Evolutionary conservation across 2,888 invertebrate genomes (phyloP).

Genomic region (Ceraclea dissimilis): DNA sequence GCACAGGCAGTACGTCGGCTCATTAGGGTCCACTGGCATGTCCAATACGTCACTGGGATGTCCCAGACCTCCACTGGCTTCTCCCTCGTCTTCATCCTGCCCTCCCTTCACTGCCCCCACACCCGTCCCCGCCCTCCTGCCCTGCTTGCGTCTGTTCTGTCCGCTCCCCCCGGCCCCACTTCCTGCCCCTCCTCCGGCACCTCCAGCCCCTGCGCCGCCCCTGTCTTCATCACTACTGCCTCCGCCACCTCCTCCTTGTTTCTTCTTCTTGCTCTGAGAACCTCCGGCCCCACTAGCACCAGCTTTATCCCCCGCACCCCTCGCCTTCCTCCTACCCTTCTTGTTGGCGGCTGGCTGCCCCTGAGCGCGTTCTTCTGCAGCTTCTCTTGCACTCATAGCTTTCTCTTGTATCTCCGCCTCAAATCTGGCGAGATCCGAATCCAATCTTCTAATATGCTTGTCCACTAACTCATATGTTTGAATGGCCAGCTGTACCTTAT

Average conservation of each 20-base stretch:
- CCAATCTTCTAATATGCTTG: constrained; percentile 91
- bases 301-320: constrained; percentile 39
- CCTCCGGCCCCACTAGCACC: constrained; percentile 25
- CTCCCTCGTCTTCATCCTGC: constrained; percentile 33
- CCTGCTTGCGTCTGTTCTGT: constrained; percentile 37
- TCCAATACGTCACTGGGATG: constrained; percentile 86
- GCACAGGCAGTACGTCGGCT: constrained; percentile 96
- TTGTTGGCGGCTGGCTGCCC: constrained; percentile 42
- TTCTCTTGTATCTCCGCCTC: constrained; percentile 97
- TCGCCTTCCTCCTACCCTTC: constrained; percentile 45
- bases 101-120: constrained; percentile 16
- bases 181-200: constrained; percentile 32
- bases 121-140: constrained; percentile 16
- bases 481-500: constrained; percentile 94
- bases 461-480: constrained; percentile 98
- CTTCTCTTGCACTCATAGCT: constrained; percentile 37
- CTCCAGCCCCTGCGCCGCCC: constrained; percentile 31
- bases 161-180: constrained; percentile 40
- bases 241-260: constrained; percentile 39
- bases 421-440: constrained; percentile 92
- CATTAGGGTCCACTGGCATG: constrained; percentile 94
- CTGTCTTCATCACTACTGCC: constrained; percentile 36
- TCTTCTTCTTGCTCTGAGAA: constrained; percentile 33
- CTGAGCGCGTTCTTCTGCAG: constrained; percentile 42
- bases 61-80: constrained; percentile 50